A percentile compares a stretch with the other conserved stretches of the same genome.
Evolutionary conservation across 2,888 invertebrate genomes (phyloP).

Genomic region (Drosophila greeni): DNA sequence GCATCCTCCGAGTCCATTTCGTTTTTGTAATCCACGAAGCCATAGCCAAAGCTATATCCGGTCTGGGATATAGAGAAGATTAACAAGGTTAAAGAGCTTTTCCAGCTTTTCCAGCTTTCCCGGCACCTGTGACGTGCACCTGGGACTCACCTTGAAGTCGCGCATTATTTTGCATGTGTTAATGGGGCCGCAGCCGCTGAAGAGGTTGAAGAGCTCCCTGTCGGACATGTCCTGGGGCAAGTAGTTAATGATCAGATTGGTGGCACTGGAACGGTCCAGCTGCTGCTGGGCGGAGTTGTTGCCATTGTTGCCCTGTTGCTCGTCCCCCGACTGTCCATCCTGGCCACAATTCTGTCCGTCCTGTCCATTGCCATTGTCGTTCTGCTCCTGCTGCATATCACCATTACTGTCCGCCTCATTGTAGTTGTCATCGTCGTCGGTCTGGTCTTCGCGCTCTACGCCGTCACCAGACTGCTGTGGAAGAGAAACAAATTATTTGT

Average conservation of each 20-base stretch:
- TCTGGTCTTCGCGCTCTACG: slow-evolving; percentile 24
- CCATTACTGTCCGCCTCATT: slow-evolving; percentile 27
- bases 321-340: slow-evolving; percentile 33
- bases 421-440: slow-evolving; percentile 30
- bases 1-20: slow-evolving; percentile 91
- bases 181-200: slow-evolving; percentile 91
- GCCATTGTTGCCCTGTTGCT: slow-evolving; percentile 47
- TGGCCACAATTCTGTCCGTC: slow-evolving; percentile 7
- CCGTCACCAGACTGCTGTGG: slow-evolving; percentile 22
- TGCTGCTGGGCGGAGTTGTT: slow-evolving; percentile 39
- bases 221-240: slow-evolving; percentile 96
- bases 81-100: background rate
- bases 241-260: slow-evolving; percentile 96
- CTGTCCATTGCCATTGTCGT: slow-evolving; percentile 1
- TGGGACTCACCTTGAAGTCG: slow-evolving; percentile 85
- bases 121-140: slow-evolving; percentile 26
- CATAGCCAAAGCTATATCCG: slow-evolving; percentile 97
- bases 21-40: slow-evolving; percentile 93
- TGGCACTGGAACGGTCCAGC: slow-evolving; percentile 78
- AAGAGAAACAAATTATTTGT: background rate
- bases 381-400: slow-evolving; percentile 17
- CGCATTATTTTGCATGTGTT: slow-evolving; percentile 95
- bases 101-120: background rate
- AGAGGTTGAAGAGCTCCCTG: slow-evolving; percentile 92
- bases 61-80: slow-evolving; percentile 80